Evolutionary conservation across 1,140 invertebrate genomes (phyloP).

Genomic region (Triops cancriformis): DNA sequence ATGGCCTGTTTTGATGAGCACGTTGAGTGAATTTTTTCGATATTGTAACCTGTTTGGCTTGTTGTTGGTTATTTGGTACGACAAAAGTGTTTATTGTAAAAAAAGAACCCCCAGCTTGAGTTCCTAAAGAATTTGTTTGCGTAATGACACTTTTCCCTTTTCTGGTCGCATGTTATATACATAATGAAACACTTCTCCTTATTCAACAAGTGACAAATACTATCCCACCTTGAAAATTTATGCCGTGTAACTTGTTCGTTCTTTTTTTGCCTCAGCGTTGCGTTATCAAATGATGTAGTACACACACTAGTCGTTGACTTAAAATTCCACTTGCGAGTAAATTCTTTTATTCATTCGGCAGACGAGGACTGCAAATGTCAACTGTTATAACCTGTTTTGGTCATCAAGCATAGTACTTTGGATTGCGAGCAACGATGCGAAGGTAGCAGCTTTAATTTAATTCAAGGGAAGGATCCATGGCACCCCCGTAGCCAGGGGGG

Average conservation of each 20-base stretch:
- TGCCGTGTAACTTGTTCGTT: background rate
- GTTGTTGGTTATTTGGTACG: background rate
- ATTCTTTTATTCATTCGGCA: too few relatives aligned
- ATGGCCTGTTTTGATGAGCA: background rate
- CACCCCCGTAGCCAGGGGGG: too few relatives aligned
- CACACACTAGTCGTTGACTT: slow-evolving; percentile 13
- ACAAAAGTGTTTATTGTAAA: background rate
- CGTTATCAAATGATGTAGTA: slow-evolving; percentile 14
- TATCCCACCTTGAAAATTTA: background rate
- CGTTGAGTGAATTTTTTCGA: background rate
- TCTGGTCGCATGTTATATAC: slow-evolving; percentile 7
- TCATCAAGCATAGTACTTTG: too few relatives aligned
- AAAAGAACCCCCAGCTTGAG: slow-evolving; percentile 2
- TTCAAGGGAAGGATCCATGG: too few relatives aligned
- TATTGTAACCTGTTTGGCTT: background rate
- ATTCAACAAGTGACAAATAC: background rate
- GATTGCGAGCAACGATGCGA: too few relatives aligned
- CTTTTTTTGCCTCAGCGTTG: background rate
- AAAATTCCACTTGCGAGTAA: background rate
- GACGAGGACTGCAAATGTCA: too few relatives aligned
- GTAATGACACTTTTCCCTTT: background rate
- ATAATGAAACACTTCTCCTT: background rate
- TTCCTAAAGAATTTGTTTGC: background rate
- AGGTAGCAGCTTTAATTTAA: too few relatives aligned
- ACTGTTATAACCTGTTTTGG: too few relatives aligned